Conservation (phyloP, 2,888 invertebrate genomes). For the Psylliodes chrysocephalus region DNA sequence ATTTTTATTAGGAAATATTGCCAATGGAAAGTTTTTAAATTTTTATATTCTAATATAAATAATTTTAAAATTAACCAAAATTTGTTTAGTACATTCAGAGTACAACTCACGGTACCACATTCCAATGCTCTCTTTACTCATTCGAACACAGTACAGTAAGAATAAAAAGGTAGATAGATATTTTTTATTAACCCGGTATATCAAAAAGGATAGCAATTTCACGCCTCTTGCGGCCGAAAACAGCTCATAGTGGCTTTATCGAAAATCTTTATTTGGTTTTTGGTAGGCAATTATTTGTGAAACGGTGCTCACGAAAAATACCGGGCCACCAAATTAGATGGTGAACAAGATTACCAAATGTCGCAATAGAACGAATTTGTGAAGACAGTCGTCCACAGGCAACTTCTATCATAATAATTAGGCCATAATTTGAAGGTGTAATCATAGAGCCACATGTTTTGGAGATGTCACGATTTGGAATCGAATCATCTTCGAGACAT, state of each 20-base stretch:
- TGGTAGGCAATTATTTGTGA: constrained; percentile 37
- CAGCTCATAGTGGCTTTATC: constrained; percentile 32
- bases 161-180: background rate
- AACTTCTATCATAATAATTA: constrained; percentile 38
- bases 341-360: constrained; percentile 40
- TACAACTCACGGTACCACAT: too few species aligned
- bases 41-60: too few species aligned
- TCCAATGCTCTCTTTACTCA: too few species aligned
- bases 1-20: too few species aligned
- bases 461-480: constrained; percentile 38
- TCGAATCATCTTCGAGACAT: constrained; percentile 32
- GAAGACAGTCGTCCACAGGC: constrained; percentile 34
- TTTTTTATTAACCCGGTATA: constrained; percentile 15
- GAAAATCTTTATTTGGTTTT: constrained; percentile 36
- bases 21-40: too few species aligned
- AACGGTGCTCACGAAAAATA: constrained; percentile 37
- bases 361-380: constrained; percentile 39
- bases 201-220: constrained; percentile 14
- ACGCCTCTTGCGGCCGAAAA: constrained; percentile 31
- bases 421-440: constrained; percentile 39
- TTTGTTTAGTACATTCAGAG: too few species aligned
- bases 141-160: too few species aligned
- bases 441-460: constrained; percentile 38
- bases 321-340: constrained; percentile 35
- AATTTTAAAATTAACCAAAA: too few species aligned